Conservation (phyloP, 2,797 vertebrate species). For the Hoplostethus mediterraneus region DNA sequence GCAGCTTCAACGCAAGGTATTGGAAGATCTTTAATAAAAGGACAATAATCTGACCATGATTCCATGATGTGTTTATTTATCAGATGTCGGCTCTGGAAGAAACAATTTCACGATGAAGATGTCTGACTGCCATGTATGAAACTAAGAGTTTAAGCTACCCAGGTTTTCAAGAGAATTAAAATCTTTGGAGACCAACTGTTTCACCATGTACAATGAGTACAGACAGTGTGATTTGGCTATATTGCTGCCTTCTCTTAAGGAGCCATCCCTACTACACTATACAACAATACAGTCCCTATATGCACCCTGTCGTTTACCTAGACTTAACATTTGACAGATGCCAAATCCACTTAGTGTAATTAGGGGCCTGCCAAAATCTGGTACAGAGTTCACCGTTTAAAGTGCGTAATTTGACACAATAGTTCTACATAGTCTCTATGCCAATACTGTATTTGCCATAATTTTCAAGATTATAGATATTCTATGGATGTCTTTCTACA, state of each 20-base stretch:
- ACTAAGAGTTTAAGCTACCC: constrained; percentile 40
- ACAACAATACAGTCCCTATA: constrained; percentile 34
- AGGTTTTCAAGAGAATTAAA: constrained; percentile 28
- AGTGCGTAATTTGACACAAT: constrained; percentile 80
- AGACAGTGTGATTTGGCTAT: constrained; percentile 62
- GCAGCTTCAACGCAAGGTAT: constrained; percentile 22
- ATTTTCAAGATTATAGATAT: constrained; percentile 60
- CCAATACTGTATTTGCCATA: constrained; percentile 58
- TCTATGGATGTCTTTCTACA: constrained; percentile 64
- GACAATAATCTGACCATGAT: constrained; percentile 31
- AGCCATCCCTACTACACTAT: constrained; percentile 36
- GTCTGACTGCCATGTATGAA: constrained; percentile 15
- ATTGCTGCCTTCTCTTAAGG: constrained; percentile 43
- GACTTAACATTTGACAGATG: constrained; percentile 79
- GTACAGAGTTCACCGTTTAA: constrained; percentile 70
- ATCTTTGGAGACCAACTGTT: constrained; percentile 65
- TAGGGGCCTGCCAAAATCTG: constrained; percentile 62
- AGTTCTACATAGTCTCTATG: constrained; percentile 73
- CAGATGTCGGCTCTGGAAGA: constrained; percentile 9
- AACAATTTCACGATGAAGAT: constrained; percentile 27
- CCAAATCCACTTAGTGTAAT: constrained; percentile 61
- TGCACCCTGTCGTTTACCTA: constrained; percentile 23
- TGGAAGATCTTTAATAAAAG: constrained; percentile 31
- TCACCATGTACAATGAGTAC: constrained; percentile 50
- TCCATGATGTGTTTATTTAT: constrained; percentile 16